These are phyloP conservation scores for Epizoanthus scotinus DNA, from an alignment of 92 coral and sea anemone genomes.

Conservation along the genomic window DNA sequence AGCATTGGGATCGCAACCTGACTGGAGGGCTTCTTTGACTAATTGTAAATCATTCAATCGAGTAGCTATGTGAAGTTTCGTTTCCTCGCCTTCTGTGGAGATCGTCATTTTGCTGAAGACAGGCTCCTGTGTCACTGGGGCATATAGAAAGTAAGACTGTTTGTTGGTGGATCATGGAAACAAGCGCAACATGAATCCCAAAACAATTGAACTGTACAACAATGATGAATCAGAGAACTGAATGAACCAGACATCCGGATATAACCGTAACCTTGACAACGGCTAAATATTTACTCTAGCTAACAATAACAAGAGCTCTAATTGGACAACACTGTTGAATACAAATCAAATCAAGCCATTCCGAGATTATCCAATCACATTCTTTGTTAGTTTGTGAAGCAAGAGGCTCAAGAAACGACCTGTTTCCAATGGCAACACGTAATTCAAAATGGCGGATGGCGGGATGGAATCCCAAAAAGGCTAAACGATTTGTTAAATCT, in stretches of 20 bases:
- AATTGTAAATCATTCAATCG: slow-evolving; percentile 52
- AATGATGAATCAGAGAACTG: no score
- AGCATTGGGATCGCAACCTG: slow-evolving; percentile 66
- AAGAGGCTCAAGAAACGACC: background rate
- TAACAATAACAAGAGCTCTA: background rate
- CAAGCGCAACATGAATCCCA: background rate
- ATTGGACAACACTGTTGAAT: slow-evolving; percentile 32
- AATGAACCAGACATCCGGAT: background rate
- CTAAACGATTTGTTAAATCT: background rate
- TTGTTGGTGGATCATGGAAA: slow-evolving; percentile 30
- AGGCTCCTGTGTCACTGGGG: background rate
- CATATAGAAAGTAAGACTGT: background rate
- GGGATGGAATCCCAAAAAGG: background rate
- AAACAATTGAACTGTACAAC: background rate
- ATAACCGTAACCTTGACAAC: slow-evolving; percentile 62
- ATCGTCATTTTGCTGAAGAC: slow-evolving; percentile 60
- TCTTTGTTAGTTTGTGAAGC: slow-evolving; percentile 1
- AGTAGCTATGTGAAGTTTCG: slow-evolving; percentile 58
- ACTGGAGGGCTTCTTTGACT: slow-evolving; percentile 56
- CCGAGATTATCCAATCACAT: slow-evolving; percentile 19
- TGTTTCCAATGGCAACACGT: slow-evolving; percentile 53
- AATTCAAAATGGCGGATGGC: slow-evolving; percentile 71
- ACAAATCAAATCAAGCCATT: no score
- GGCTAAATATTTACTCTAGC: slow-evolving; percentile 70
- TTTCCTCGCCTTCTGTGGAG: slow-evolving; percentile 63